Conservation (phyloP, 2,888 invertebrate species). For the Cabera pusaria region DNA sequence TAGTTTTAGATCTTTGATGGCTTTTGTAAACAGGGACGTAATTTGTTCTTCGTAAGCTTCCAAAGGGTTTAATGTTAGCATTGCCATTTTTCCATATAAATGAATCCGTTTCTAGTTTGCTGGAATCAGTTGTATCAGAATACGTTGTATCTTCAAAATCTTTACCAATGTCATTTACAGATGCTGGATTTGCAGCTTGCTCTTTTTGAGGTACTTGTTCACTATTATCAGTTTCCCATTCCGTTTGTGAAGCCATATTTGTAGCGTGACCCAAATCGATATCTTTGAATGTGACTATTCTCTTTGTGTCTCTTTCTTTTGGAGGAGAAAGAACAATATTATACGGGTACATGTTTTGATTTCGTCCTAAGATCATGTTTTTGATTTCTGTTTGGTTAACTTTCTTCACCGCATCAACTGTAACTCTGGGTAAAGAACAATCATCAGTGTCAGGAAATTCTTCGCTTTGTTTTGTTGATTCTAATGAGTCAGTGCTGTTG, state of each 20-base stretch:
- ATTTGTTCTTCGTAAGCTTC: slow-evolving; percentile 33
- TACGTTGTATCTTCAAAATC: slow-evolving; percentile 30
- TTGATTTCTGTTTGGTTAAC: slow-evolving; percentile 51
- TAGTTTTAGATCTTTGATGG: slow-evolving; percentile 42
- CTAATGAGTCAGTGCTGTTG: slow-evolving; percentile 15
- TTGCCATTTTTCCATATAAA: slow-evolving; percentile 54
- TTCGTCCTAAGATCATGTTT: slow-evolving; percentile 70
- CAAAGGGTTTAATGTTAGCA: slow-evolving; percentile 29
- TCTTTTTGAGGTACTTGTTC: too few species aligned
- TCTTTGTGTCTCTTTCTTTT: slow-evolving; percentile 55
- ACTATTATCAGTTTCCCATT: slow-evolving; percentile 28
- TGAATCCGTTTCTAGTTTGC: slow-evolving; percentile 54
- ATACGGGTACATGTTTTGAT: slow-evolving; percentile 65
- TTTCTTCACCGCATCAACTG: slow-evolving; percentile 39
- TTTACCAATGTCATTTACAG: slow-evolving; percentile 16
- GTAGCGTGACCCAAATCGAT: slow-evolving; percentile 28
- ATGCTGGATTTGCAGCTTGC: too few species aligned
- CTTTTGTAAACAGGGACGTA: slow-evolving; percentile 51
- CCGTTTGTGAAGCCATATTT: slow-evolving; percentile 32
- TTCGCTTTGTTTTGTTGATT: slow-evolving; percentile 32
- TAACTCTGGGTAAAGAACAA: slow-evolving; percentile 56
- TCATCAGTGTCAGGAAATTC: slow-evolving; percentile 66
- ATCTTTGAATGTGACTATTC: slow-evolving; percentile 61
- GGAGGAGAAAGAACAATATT: slow-evolving; percentile 69
- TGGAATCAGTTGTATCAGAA: slow-evolving; percentile 55